Base-by-base conservation (phyloP, 2,113 vertebrate genomes). In the Synodontis membranacea region DNA sequence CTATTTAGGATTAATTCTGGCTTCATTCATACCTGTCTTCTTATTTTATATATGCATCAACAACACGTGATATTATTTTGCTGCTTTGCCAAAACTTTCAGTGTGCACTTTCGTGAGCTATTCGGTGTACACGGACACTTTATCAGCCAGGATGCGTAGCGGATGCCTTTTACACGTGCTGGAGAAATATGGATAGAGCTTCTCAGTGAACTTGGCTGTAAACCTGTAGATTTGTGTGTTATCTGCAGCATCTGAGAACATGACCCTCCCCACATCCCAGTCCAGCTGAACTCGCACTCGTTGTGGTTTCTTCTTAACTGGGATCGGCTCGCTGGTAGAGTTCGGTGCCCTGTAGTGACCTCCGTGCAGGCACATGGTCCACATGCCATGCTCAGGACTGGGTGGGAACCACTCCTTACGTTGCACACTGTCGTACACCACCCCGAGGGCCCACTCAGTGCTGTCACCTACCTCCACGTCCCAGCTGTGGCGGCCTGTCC, bases 391-490 rank as follows among this genome's bases (percentile, higher is more conserved):
- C 4, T 88, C 90, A 4, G 90, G 88, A 50, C 84, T 86, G n/a
- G 88, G 87, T 0, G 87, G 87, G 44, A 84, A 90, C 90, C 90
- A 89, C 48, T 90, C 91, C 84, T 92, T 92, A 15, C 90, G 50
- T 50, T 37, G 80, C 17, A 90, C 88, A 14, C 50, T 88, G 19
- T 88, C 84, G 19, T 74, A 89, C 60, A 93, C 84, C 17, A 91
- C 92, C 68, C 93, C 93, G 86, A 94, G 91, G 10, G 92, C 89
- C 0, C 93, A 91, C 80, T 91, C 86, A 0, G 92, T 93, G 46
- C 80, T 85, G 39, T 91, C 90, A 0, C 86, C 66, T 15, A 91
- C 90, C 52, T 91, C 89, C 0, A 93, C 94, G 1, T 94, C 94
- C 88, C 93, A 91, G 60, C 87, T 87, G 42, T 84, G 90, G 0